phyloP scores from a whole-genome alignment of 2,888 invertebrate species.

The Leucophora obtusa region DNA sequence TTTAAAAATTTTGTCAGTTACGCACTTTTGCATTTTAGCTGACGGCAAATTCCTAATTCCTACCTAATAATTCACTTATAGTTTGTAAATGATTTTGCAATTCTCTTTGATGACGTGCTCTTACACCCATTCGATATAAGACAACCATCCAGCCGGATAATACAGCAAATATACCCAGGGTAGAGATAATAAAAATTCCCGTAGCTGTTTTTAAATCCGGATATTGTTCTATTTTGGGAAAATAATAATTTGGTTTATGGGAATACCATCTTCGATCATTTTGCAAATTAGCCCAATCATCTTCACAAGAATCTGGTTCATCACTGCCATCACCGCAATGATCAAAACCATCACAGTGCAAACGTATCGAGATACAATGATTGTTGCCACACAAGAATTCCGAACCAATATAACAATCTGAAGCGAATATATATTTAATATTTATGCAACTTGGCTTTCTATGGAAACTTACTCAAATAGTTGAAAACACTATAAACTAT shows the following conservation, averaged over 20 bases:
- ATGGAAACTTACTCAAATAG: constrained; percentile 81
- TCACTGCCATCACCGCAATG: constrained; percentile 87
- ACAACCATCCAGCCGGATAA: constrained; percentile 83
- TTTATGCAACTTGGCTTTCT: too few relatives aligned
- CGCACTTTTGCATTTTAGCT: too few relatives aligned
- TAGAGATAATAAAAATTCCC: constrained; percentile 83
- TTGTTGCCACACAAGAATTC: constrained; percentile 86
- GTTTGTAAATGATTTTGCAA: constrained; percentile 84
- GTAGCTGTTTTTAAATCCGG: constrained; percentile 84
- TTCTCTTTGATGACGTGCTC: constrained; percentile 82
- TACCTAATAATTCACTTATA: constrained; percentile 84
- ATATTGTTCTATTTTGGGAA: constrained; percentile 84
- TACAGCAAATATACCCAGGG: constrained; percentile 82
- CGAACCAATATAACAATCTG: constrained; percentile 84
- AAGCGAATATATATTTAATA: background rate
- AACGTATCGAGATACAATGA: constrained; percentile 83
- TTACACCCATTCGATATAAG: constrained; percentile 82
- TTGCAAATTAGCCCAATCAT: constrained; percentile 81
- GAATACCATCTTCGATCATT: constrained; percentile 83
- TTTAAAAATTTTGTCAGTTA: too few relatives aligned
- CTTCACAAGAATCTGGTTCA: constrained; percentile 82
- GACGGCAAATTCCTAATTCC: background rate
- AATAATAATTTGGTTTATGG: constrained; percentile 85
- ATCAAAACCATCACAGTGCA: constrained; percentile 87
- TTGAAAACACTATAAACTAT: constrained; percentile 86